These are phyloP conservation scores for Drosophila pullipes DNA, from an alignment of 2,888 invertebrate species.

Conservation along the genomic window DNA sequence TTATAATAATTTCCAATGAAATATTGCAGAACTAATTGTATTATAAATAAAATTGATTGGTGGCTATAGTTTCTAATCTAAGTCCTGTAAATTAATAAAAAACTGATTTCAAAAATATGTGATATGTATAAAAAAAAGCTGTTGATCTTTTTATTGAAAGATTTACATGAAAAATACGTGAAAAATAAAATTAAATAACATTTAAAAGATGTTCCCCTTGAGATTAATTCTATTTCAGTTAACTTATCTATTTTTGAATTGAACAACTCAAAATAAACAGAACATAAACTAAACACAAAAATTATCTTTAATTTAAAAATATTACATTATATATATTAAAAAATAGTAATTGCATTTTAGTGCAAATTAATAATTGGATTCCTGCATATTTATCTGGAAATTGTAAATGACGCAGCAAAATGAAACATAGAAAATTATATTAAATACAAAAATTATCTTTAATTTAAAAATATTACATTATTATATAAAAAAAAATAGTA, in stretches of 20 bases:
- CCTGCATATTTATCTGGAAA: slow-evolving; percentile 73
- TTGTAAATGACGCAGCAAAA: slow-evolving; percentile 77
- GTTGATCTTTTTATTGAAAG: background rate
- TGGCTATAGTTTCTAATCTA: background rate
- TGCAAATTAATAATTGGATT: background rate
- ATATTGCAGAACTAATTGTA: background rate
- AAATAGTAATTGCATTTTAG: background rate
- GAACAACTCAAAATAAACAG: background rate
- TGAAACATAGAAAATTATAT: slow-evolving; percentile 82
- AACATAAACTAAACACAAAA: background rate
- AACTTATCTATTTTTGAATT: background rate
- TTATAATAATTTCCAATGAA: background rate
- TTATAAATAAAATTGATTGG: background rate
- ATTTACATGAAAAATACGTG: background rate
- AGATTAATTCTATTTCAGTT: background rate
- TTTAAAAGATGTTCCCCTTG: background rate
- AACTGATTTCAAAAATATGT: background rate
- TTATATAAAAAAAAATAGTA: slow-evolving; percentile 48
- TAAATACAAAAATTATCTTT: background rate
- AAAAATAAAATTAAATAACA: background rate
- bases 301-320: background rate
- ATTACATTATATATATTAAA: background rate
- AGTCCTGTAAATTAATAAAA: background rate
- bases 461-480: background rate
- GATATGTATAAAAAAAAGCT: background rate